Evolutionary conservation across 2,888 invertebrate genomes (phyloP).

Genomic region (Philereme transversata): DNA sequence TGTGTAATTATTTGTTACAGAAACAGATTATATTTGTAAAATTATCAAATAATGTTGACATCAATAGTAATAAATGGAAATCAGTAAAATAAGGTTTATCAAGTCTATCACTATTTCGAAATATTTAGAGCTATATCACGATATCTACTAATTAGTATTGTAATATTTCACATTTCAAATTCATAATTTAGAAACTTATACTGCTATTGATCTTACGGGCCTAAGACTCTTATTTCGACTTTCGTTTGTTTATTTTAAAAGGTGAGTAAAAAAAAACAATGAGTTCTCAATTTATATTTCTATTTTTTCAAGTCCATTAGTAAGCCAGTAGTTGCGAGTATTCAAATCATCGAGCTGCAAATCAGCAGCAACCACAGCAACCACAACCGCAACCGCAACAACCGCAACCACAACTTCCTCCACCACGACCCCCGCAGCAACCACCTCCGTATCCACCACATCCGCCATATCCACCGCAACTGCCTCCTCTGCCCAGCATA

Average conservation of each 20-base stretch:
- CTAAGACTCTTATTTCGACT: too few species aligned
- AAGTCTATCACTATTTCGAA: not conserved
- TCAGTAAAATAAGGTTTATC: not conserved
- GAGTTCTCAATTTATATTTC: constrained; percentile 6
- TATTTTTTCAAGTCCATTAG: constrained; percentile 8
- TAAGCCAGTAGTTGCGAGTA: constrained; percentile 3
- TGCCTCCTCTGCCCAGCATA: constrained; percentile 28
- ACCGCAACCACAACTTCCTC: constrained; percentile 30
- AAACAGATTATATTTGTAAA: not conserved
- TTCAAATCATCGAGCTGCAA: not conserved
- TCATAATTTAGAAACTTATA: too few species aligned
- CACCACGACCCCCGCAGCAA: constrained; percentile 15
- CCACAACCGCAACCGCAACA: constrained; percentile 37
- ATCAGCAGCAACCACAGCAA: constrained; percentile 37
- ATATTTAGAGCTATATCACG: not conserved
- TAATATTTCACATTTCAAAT: too few species aligned
- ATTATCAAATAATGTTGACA: constrained; percentile 21
- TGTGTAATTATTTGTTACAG: constrained; percentile 10
- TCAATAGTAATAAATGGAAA: constrained; percentile 4
- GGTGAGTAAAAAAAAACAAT: not conserved
- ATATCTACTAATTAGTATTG: too few species aligned
- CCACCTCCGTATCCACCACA: constrained; percentile 30
- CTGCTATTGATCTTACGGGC: too few species aligned
- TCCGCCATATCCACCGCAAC: constrained; percentile 22
- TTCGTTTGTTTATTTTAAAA: not conserved